Base-by-base conservation (phyloP, 1,140 invertebrate genomes). In the Habropoda laboriosa region DNA sequence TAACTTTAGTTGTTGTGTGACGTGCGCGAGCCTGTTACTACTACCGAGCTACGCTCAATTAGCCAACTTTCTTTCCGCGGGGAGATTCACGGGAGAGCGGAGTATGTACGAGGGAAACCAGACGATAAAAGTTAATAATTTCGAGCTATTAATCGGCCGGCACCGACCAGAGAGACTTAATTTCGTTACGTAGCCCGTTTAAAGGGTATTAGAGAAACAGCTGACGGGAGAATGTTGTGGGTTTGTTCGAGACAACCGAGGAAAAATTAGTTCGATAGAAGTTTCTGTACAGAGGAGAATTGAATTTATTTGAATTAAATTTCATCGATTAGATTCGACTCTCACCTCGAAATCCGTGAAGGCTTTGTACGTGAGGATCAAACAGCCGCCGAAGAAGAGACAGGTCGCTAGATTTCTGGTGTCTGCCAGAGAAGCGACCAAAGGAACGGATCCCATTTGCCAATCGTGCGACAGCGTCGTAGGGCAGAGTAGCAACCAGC, bases 391-490 rank as follows among this genome's bases (percentile, higher is more conserved):
- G 83, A 96, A 95, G 61, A 96, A 95, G 32, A 96, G 93, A 85
- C 95, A 94, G 2, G 96, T 96, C 32, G 95, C 93, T 53, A 97
- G 87, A 89, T 97, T 96, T 81, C 97, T 93, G 10, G 94, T 93
- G 92, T 97, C 97, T 60, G 93, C 94, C 6, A 95, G 89, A 49
- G 95, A 95, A 63, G 95, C 95, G 53, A 98, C 94, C 47, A 97
- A 91, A 38, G 96, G 96, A 58, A 97, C 94, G 16, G 96, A 97
- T 38, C 96, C 96, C 96, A 97, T 97, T 91, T 97, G 97, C 96
- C 97, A 98, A 89, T 97, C 97, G 87, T 97, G 97, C 79, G 96
- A 96, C 1, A 97, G 93, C 13, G 94, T 95, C 80, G 94, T 94
- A 2, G 97, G 97, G 87, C 96, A 96, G 21, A 97, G 91, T 16